These are phyloP conservation scores for Heliconius hermathena DNA, from an alignment of 1,140 invertebrate species.

Conservation along the genomic window DNA sequence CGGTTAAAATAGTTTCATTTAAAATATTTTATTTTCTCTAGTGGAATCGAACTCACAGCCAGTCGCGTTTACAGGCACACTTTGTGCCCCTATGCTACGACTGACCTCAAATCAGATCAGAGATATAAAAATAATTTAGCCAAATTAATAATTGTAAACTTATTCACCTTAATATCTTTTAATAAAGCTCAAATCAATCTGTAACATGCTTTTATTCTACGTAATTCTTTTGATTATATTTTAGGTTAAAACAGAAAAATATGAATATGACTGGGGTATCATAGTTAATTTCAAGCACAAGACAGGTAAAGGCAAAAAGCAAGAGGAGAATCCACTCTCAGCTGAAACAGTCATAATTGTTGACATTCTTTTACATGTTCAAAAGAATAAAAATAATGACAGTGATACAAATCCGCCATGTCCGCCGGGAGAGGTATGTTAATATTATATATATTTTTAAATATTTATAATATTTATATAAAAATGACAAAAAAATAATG, in stretches of 20 bases:
- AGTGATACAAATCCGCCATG: conserved; percentile 85
- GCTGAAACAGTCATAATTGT: conserved; percentile 86
- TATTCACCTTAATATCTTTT: too few relatives aligned
- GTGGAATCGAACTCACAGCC: too few relatives aligned
- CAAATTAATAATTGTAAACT: too few relatives aligned
- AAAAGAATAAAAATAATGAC: conserved; percentile 82
- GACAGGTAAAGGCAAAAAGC: conserved; percentile 73
- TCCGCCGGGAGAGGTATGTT: conserved; percentile 81
- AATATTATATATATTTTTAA: background rate
- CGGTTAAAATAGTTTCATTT: too few relatives aligned
- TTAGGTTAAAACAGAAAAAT: conserved; percentile 91
- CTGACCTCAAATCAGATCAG: too few relatives aligned
- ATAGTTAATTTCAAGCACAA: conserved; percentile 96
- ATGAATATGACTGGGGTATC: conserved; percentile 98
- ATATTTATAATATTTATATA: background rate
- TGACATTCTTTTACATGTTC: conserved; percentile 92
- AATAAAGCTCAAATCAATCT: too few relatives aligned
- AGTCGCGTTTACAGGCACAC: too few relatives aligned
- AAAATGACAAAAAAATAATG: background rate
- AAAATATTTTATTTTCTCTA: too few relatives aligned
- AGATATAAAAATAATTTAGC: too few relatives aligned
- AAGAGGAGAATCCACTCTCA: conserved; percentile 83
- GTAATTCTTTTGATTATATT: conserved; percentile 17
- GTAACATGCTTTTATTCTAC: background rate
- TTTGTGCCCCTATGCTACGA: too few relatives aligned